phyloP scores from a whole-genome alignment of 2,113 vertebrate genomes.

The Nothocercus nigrocapillus region DNA sequence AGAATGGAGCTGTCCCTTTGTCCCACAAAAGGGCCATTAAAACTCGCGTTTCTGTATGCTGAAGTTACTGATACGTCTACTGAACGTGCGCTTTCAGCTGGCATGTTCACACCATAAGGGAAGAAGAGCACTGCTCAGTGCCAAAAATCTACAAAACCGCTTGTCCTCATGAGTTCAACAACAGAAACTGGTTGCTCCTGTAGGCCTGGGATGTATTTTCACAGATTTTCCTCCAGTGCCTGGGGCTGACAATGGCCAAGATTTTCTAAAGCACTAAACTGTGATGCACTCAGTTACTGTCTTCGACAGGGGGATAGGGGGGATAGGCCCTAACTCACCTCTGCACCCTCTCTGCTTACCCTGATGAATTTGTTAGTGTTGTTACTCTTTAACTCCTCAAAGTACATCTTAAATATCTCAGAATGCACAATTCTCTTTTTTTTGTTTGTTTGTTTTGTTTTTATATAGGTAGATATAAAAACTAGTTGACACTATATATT shows the following conservation, averaged over 20 bases:
- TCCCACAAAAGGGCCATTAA: background rate
- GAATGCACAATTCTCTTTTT: background rate
- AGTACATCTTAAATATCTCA: background rate
- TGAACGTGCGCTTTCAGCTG: background rate
- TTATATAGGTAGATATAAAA: background rate
- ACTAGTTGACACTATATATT: background rate
- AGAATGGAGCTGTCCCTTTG: fast-evolving
- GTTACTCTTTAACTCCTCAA: background rate
- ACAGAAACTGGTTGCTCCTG: background rate
- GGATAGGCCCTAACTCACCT: background rate
- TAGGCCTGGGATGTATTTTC: background rate
- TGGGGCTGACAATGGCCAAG: background rate
- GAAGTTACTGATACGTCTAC: background rate
- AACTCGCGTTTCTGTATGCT: background rate
- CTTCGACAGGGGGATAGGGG: background rate
- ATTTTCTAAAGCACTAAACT: background rate
- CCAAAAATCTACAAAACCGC: background rate
- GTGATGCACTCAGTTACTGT: background rate
- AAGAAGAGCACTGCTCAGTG: background rate
- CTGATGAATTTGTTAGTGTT: background rate
- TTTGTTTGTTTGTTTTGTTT: background rate
- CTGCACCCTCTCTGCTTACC: background rate
- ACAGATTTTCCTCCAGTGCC: background rate
- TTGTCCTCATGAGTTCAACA: background rate
- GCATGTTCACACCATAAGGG: background rate